Evolutionary conservation across 2,113 vertebrate genomes (phyloP), one percentile per base, ranked within the genome.

Genomic region (Syngnathoides biaculeatus): DNA sequence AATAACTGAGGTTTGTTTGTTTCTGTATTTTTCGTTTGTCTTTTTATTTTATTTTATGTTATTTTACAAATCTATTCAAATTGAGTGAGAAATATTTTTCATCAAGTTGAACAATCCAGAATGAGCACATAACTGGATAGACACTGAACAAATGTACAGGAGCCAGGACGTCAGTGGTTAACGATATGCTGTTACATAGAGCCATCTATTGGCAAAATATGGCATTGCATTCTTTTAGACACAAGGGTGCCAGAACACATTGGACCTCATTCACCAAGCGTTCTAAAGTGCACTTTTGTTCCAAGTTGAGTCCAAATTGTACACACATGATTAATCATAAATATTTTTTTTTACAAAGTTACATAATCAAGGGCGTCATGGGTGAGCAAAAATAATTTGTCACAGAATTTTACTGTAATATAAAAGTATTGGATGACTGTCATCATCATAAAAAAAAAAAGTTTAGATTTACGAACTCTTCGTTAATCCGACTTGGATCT

Each of bases 191-290:
- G 71, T 66, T 71, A 19, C 5, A 80, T 24, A 55, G 45, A 40
- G 78, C 80, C 84, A 84, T 68, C 88, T 85, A 68, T 4, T 67
- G 86, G 85, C 42, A 43, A 59, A 68, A 77, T 20, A 45, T 39
- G 47, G 50, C 52, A 80, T 19, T 77, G 56, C 64, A 71, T 27
- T 68, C n/a, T 57, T 58, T 50, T 22, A 42, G 11, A 45, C 12
- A 56, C n/a, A 3, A 27, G 47, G 71, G 59, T 26, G 22, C 13
- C 12, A 3, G 13, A 26, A 55, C 24, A 5, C 14, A 27, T 56
- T 27, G 10, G 13, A 13, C 26, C 5, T 57, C 14, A 56, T 27
- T 56, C 26, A 15, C 26, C 26, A 26, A 56, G 24, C 26, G 53
- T 11, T 11, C 50, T 53, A 11, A 15, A 8, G 24, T 15, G 26